Conservation (phyloP, 2,888 invertebrate species). For the Phyllotreta striolata region DNA sequence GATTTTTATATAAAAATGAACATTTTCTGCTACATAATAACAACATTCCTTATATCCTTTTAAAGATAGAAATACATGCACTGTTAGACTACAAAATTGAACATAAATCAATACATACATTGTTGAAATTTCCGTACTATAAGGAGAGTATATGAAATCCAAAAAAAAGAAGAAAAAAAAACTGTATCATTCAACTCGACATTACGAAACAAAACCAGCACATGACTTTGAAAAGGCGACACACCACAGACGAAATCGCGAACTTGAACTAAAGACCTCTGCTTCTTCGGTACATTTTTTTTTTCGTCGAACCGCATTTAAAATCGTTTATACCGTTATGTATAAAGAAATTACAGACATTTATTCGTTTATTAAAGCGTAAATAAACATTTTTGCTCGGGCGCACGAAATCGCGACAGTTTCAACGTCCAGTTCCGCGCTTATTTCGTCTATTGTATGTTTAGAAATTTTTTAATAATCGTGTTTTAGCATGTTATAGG, state of each 20-base stretch:
- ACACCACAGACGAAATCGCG: constrained; percentile 43
- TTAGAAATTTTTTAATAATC: constrained; percentile 29
- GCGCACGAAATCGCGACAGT: constrained; percentile 28
- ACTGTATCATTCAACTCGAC: no score
- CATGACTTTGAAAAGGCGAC: constrained; percentile 34
- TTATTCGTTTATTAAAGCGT: constrained; percentile 58
- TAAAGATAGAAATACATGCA: no score
- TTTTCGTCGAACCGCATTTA: constrained; percentile 48
- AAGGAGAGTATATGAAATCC: no score
- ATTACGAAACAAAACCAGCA: constrained; percentile 33
- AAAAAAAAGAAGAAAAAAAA: no score
- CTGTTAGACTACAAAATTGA: no score
- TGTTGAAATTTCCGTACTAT: no score
- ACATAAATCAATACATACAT: no score
- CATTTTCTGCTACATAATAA: no score
- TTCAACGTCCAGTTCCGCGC: constrained; percentile 15
- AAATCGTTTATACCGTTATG: constrained; percentile 53
- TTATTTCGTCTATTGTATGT: constrained; percentile 10
- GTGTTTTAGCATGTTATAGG: constrained; percentile 24
- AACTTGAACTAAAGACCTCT: constrained; percentile 46
- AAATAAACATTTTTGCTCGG: constrained; percentile 46
- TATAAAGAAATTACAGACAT: constrained; percentile 58
- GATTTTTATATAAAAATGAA: no score
- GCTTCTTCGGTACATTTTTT: constrained; percentile 40
- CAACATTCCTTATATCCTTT: no score